A percentile compares a stretch with the other conserved stretches of the same genome.
Evolutionary conservation across 2,797 vertebrate species (phyloP).

Genomic region (Enteromius afrohamiltoni): DNA sequence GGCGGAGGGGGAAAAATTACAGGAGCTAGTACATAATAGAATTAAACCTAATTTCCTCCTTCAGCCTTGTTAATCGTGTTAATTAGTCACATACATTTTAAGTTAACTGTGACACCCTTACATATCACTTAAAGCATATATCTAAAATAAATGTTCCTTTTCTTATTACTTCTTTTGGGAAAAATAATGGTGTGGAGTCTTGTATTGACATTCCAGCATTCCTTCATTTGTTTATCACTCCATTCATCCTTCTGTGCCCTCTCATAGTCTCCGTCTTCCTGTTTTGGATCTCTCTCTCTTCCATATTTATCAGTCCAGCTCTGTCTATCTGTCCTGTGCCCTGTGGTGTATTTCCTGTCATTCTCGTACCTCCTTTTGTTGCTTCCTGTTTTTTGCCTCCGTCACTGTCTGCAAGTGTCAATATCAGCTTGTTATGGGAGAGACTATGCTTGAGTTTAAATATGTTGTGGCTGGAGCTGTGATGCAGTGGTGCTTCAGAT

Average conservation of each 20-base stretch:
- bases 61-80: not conserved
- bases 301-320: conserved; percentile 28
- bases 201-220: conserved; percentile 18
- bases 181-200: not conserved
- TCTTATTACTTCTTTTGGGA: not conserved
- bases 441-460: not conserved
- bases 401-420: conserved; percentile 36
- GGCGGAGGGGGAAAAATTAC: not conserved
- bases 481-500: not conserved
- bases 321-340: conserved; percentile 38
- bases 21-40: conserved; percentile 1
- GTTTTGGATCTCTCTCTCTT: conserved; percentile 17
- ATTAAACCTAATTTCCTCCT: not conserved
- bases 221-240: conserved; percentile 65
- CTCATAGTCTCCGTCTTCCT: conserved; percentile 14
- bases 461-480: not conserved
- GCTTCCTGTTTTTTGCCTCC: conserved; percentile 78
- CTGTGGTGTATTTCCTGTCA: conserved; percentile 73
- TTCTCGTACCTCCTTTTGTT: conserved; percentile 70
- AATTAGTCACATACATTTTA: not conserved
- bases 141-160: not conserved
- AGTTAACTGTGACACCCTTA: not conserved
- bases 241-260: conserved; percentile 16
- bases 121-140: conserved; percentile 48
- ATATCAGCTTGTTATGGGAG: conserved; percentile 30